Evolutionary conservation across 2,888 invertebrate species (phyloP).

Genomic region (Agrypnus murinus): DNA sequence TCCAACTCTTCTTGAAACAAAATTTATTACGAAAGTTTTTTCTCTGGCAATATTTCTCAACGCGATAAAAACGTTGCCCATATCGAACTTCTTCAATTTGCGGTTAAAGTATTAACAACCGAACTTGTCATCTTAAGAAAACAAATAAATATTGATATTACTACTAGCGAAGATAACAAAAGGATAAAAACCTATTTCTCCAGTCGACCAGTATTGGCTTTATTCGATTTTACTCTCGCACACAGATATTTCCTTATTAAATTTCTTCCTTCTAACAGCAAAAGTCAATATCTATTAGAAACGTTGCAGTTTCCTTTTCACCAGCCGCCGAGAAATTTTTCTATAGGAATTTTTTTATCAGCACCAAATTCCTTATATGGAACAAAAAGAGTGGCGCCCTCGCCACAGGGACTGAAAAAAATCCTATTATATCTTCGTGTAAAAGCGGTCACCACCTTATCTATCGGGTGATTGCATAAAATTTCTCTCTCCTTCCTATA

Average conservation of each 20-base stretch:
- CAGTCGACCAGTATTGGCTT: too few relatives aligned
- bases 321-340: background rate
- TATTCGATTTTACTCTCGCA: too few relatives aligned
- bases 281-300: slow-evolving; percentile 16
- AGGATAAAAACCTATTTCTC: background rate
- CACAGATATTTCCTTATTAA: slow-evolving; percentile 10
- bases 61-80: too few relatives aligned
- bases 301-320: background rate
- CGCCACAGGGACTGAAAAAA: slow-evolving; percentile 5
- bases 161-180: slow-evolving; percentile 2
- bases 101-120: slow-evolving; percentile 11
- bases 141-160: slow-evolving; percentile 15
- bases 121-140: slow-evolving; percentile 4
- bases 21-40: too few relatives aligned
- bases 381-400: too few relatives aligned
- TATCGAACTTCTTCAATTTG: slow-evolving; percentile 6
- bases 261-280: slow-evolving; percentile 10
- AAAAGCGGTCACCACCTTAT: slow-evolving; percentile 17
- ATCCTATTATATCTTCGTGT: slow-evolving; percentile 10
- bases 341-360: background rate
- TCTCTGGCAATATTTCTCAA: too few relatives aligned
- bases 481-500: slow-evolving; percentile 27
- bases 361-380: background rate
- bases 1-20: too few relatives aligned
- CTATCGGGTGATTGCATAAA: slow-evolving; percentile 19